Conservation (phyloP, 1,140 invertebrate species). For the Chrysomallon squamiferum region DNA sequence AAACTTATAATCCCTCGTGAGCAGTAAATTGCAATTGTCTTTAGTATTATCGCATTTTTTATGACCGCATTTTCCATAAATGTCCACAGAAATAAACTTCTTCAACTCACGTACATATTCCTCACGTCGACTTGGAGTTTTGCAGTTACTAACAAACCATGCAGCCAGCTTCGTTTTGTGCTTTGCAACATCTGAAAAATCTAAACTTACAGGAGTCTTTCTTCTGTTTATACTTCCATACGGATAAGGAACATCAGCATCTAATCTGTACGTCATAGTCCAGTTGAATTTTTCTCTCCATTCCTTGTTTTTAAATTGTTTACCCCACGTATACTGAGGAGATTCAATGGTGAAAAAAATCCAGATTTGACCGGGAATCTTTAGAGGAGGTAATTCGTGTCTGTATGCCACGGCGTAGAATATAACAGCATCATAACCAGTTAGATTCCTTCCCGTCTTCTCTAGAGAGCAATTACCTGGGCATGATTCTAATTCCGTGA, state of each 20-base stretch:
- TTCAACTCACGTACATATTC: slow-evolving; percentile 25
- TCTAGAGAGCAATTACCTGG: too few relatives aligned
- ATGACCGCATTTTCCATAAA: slow-evolving; percentile 35
- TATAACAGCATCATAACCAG: too few relatives aligned
- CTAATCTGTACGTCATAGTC: slow-evolving; percentile 33
- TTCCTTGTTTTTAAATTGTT: too few relatives aligned
- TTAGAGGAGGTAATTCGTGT: too few relatives aligned
- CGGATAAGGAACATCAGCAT: slow-evolving; percentile 26
- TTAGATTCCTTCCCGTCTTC: too few relatives aligned
- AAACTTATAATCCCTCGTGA: slow-evolving; percentile 34
- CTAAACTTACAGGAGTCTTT: neutral
- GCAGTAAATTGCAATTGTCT: neutral
- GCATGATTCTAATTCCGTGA: too few relatives aligned
- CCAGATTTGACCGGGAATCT: too few relatives aligned
- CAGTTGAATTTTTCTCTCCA: slow-evolving; percentile 25
- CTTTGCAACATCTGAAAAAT: slow-evolving; percentile 9
- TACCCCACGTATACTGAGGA: too few relatives aligned
- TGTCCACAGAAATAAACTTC: slow-evolving; percentile 27
- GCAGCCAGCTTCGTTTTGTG: slow-evolving; percentile 55
- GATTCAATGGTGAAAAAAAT: too few relatives aligned
- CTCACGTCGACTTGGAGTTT: slow-evolving; percentile 11
- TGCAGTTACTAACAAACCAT: slow-evolving; percentile 71
- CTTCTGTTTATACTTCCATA: slow-evolving; percentile 13
- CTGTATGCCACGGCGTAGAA: too few relatives aligned
- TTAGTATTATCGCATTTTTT: slow-evolving; percentile 7